These are phyloP conservation scores for Lathamus discolor DNA, from an alignment of 2,113 vertebrate genomes.

Conservation along the genomic window DNA sequence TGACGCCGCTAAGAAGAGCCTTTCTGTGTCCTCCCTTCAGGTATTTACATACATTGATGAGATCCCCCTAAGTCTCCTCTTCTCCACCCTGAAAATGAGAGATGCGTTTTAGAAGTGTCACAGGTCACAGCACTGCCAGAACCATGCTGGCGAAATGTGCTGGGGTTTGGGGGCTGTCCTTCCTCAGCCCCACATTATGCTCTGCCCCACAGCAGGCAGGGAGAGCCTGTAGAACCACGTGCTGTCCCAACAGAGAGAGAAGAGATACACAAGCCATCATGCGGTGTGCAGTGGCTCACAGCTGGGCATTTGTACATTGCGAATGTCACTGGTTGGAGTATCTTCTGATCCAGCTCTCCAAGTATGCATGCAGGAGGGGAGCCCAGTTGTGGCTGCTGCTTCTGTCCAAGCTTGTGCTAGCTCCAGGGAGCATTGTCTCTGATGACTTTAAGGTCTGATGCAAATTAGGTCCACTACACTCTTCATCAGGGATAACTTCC, in stretches of 20 bases:
- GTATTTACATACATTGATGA: not conserved
- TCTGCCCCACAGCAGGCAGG: not conserved
- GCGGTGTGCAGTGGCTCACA: accelerated
- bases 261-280: not conserved
- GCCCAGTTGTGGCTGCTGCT: not conserved
- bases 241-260: not conserved
- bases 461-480: not conserved
- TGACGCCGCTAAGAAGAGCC: not conserved
- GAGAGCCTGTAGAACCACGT: not conserved
- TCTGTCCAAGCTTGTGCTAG: not conserved
- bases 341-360: not conserved
- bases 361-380: not conserved
- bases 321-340: not conserved
- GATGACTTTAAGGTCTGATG: accelerated
- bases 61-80: not conserved
- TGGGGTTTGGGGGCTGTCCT: not conserved
- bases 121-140: not conserved
- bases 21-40: not conserved
- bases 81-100: not conserved
- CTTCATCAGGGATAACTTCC: not conserved
- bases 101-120: not conserved
- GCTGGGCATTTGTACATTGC: not conserved
- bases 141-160: not conserved
- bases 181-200: not conserved
- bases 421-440: not conserved